phyloP scores from a whole-genome alignment of 2,113 vertebrate species.

The Chascanopsetta lugubris region DNA sequence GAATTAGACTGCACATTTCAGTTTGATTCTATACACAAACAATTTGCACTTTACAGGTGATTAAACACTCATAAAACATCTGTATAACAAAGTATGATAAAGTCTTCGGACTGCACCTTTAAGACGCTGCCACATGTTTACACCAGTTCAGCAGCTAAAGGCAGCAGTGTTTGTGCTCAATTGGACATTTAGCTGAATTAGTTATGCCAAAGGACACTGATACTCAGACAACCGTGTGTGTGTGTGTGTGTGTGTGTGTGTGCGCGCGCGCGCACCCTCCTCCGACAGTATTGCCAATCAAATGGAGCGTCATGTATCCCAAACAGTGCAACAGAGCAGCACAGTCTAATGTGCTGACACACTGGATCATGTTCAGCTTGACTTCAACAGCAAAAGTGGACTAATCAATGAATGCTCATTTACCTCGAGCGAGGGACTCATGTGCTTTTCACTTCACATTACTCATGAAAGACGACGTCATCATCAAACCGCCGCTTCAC shows the following conservation, averaged over 20 bases:
- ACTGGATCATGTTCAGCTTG: conserved; percentile 10
- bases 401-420: conserved; percentile 34
- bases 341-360: background rate
- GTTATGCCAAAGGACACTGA: background rate
- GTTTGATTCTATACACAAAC: no score
- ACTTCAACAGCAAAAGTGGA: conserved; percentile 8
- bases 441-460: conserved; percentile 43
- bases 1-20: no score
- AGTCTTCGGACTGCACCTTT: no score
- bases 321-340: conserved; percentile 23
- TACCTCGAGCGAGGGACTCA: conserved; percentile 31
- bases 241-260: background rate
- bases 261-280: background rate
- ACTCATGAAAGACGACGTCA: conserved; percentile 27
- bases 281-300: conserved; percentile 6
- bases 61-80: no score
- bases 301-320: conserved; percentile 11
- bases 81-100: no score
- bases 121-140: no score
- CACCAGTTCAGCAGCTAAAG: no score
- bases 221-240: background rate
- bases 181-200: conserved; percentile 11
- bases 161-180: conserved; percentile 6
- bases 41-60: no score
- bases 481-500: conserved; percentile 49